Evolutionary conservation across 2,888 invertebrate genomes (phyloP).

Genomic region (Chrysolina haemoptera): DNA sequence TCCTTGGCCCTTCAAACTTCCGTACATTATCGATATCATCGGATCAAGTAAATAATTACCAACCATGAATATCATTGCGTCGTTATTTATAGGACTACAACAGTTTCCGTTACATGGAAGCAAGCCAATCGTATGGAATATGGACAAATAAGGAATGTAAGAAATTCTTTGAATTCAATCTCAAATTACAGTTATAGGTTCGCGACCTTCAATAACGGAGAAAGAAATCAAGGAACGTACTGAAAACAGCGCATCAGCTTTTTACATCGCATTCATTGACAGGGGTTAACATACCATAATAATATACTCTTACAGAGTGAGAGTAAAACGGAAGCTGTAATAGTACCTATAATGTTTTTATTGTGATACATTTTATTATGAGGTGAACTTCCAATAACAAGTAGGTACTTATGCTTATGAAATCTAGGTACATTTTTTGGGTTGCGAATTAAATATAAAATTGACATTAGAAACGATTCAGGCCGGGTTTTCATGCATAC

Average conservation of each 20-base stretch:
- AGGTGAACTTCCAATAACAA: neutral
- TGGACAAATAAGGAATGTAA: constrained; percentile 18
- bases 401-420: too few species aligned
- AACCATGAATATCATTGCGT: constrained; percentile 17
- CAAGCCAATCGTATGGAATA: constrained; percentile 20
- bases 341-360: neutral
- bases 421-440: too few species aligned
- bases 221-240: constrained; percentile 18
- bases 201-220: constrained; percentile 21
- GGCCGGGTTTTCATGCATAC: too few species aligned
- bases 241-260: constrained; percentile 15
- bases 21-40: neutral
- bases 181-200: constrained; percentile 25
- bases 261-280: neutral
- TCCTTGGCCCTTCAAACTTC: too few species aligned
- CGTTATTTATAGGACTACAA: constrained; percentile 29
- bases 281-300: neutral
- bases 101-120: constrained; percentile 18
- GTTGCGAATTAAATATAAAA: too few species aligned
- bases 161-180: constrained; percentile 21
- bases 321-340: neutral
- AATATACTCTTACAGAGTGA: neutral
- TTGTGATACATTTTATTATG: neutral
- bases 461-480: too few species aligned
- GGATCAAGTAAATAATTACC: neutral